phyloP scores from a whole-genome alignment of 2,888 invertebrate genomes.

The Merodon equestris region DNA sequence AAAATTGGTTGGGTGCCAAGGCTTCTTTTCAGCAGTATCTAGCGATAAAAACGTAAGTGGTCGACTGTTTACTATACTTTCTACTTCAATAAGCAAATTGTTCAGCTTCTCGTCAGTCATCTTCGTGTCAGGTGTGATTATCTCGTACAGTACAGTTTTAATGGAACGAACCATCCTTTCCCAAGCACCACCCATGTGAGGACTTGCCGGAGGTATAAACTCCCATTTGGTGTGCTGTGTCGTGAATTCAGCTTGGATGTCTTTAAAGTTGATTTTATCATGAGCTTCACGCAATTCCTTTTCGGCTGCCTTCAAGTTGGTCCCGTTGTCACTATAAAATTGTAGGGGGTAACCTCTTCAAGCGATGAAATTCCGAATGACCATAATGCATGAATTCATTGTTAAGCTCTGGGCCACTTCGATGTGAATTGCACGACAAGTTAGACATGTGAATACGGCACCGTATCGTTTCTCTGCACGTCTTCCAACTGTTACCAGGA shows the following conservation, averaged over 20 bases:
- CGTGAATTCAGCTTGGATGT: conserved; percentile 18
- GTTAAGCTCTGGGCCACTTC: conserved; percentile 42
- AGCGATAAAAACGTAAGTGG: conserved; percentile 57
- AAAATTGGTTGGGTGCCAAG: conserved; percentile 73
- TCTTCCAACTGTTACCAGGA: conserved; percentile 47
- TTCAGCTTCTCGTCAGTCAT: conserved; percentile 42
- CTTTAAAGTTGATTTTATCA: conserved; percentile 14
- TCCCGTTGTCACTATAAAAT: conserved; percentile 13
- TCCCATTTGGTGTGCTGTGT: conserved; percentile 26
- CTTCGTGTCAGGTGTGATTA: conserved; percentile 22
- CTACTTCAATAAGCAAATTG: conserved; percentile 46
- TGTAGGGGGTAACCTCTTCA: conserved; percentile 29
- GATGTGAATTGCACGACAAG: conserved; percentile 41
- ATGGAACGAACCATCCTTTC: conserved; percentile 54
- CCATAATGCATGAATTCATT: conserved; percentile 32
- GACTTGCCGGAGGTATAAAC: conserved; percentile 43
- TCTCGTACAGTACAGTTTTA: conserved; percentile 32
- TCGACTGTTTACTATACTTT: conserved; percentile 55
- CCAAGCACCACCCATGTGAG: conserved; percentile 52
- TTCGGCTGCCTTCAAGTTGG: conserved; percentile 34
- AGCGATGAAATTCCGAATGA: conserved; percentile 33
- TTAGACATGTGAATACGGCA: conserved; percentile 53
- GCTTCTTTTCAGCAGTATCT: conserved; percentile 69
- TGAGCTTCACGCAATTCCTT: conserved; percentile 39
- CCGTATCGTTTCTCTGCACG: conserved; percentile 43